A percentile compares a stretch with the other conserved stretches of the same genome.
Evolutionary conservation across 1,140 invertebrate species (phyloP).

Genomic region (Oreohelix idahoensis): DNA sequence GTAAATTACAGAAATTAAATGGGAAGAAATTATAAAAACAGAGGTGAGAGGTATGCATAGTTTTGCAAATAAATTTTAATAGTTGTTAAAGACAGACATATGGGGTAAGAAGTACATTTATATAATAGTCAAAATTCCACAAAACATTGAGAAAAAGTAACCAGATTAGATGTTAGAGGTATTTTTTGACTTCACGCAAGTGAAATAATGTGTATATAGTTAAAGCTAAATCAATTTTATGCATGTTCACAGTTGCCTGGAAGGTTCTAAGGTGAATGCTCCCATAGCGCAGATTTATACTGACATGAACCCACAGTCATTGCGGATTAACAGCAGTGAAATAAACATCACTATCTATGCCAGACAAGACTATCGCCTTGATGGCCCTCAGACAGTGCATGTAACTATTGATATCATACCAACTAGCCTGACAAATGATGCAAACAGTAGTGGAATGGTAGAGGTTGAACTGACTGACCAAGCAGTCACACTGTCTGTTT

Average conservation of each 20-base stretch:
- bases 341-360: conserved; percentile 11
- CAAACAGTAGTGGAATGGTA: background rate
- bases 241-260: conserved; percentile 23
- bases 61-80: too few species aligned
- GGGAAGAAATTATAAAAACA: too few species aligned
- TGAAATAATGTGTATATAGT: too few species aligned
- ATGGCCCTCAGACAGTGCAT: background rate
- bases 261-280: conserved; percentile 8
- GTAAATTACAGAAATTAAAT: too few species aligned
- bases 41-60: too few species aligned
- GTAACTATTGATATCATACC: background rate
- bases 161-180: too few species aligned
- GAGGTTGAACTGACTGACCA: background rate
- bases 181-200: too few species aligned
- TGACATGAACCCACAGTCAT: background rate
- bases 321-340: background rate
- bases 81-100: too few species aligned
- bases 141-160: too few species aligned
- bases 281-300: conserved; percentile 27
- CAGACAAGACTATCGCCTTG: background rate
- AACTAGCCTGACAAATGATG: background rate
- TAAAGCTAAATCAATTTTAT: too few species aligned
- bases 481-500: background rate
- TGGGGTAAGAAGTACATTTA: too few species aligned
- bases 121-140: too few species aligned